These are phyloP conservation scores for Jacana jacana DNA, from an alignment of 2,113 vertebrate species.

Conservation along the genomic window DNA sequence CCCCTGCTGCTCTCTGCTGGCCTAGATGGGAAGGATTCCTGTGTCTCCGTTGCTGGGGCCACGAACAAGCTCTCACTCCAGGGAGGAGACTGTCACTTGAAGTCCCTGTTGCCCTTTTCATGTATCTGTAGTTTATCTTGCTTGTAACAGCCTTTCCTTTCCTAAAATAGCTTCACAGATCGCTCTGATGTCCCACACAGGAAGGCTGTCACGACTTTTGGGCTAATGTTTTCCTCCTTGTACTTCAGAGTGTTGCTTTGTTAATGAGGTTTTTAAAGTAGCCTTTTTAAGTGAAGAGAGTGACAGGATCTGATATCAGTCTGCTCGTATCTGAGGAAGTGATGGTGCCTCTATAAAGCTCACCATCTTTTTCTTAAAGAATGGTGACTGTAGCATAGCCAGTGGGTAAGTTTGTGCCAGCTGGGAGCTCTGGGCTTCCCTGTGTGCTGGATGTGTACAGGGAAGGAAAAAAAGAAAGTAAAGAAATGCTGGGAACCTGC, in stretches of 20 bases:
- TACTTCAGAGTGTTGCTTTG: not conserved
- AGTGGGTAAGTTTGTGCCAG: not conserved
- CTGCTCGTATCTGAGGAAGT: not conserved
- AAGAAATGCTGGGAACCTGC: not conserved
- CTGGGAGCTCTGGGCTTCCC: not conserved
- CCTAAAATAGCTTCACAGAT: not conserved
- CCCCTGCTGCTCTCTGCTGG: conserved; percentile 62
- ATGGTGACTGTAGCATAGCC: not conserved
- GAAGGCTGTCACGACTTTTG: not conserved
- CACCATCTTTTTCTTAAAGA: not conserved
- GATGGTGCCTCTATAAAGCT: not conserved
- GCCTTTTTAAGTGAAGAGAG: not conserved
- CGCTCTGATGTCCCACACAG: not conserved
- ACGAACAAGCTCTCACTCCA: not conserved
- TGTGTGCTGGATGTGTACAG: not conserved
- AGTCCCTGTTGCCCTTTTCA: not conserved
- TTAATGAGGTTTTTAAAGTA: not conserved
- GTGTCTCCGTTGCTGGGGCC: not conserved
- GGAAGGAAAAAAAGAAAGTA: not conserved
- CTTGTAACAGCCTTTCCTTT: not conserved
- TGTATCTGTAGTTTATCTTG: not conserved
- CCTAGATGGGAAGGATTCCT: not conserved
- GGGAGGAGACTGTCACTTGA: not conserved
- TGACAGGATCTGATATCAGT: not conserved
- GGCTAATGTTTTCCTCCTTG: not conserved